Base-by-base conservation (phyloP, 2,113 vertebrate species). In the Amblyornis subalaris region DNA sequence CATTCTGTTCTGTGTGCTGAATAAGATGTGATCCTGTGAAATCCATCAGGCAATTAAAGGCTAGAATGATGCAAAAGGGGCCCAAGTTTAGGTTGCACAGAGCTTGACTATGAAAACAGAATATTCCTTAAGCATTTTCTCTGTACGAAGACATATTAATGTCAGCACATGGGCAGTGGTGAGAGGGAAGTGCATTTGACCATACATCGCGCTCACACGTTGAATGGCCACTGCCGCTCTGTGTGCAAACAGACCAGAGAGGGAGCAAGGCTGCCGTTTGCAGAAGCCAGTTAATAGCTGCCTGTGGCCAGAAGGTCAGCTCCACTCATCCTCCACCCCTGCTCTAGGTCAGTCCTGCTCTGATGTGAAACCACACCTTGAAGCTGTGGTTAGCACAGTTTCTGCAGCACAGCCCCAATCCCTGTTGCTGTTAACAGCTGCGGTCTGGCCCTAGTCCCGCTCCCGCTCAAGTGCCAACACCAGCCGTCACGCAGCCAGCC, bases 31-130 rank as follows among this genome's bases (percentile, higher is more conserved):
- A 73, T 73, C 60, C 92, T 93, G 90, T 57, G 71, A 96, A 96
- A 94, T 33, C 79, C 92, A 94, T 94, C 90, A 94, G 79, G 88
- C 58, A 94, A 95, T 90, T 94, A 76, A 88, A 94, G 71, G n/a
- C 50, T 35, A 85, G 50, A 20, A 76, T 61, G 85, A 94, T 89
- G 85, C 9, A 4, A 91, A 87, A 82, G 73, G 23, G 74, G 50
- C 74, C 67, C 66, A 12, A 66, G n/a, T 70, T 94, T 66, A 90
- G 78, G 74, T 89, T 82, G 61, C n/a, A 69, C 14, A 60, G 58
- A 91, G 66, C 54, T 54, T 53, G 25, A 44, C 78, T 86, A 50
- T 16, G 35, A 93, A 88, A 77, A 80, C 35, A 90, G 54, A 88
- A 58, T 89, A 89, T 58, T 64, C 48, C 61, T 88, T 73, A 83